These are phyloP conservation scores for Cetoscarus ocellatus DNA, from an alignment of 2,797 vertebrate genomes.

Conservation along the genomic window DNA sequence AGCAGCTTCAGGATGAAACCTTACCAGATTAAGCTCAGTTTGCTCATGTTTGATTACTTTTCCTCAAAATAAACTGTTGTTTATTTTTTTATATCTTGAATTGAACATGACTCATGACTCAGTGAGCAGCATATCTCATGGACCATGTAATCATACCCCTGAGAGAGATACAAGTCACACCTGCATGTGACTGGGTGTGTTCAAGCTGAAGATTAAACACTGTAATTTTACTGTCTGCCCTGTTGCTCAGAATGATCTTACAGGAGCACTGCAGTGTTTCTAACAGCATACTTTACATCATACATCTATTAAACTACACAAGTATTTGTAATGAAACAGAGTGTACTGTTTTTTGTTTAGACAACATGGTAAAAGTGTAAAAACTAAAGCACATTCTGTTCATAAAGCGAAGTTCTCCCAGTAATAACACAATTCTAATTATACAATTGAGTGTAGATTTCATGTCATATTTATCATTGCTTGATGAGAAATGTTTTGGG, in stretches of 20 bases:
- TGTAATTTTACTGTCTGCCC: neutral
- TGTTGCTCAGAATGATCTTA: neutral
- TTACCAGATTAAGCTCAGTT: too few species aligned
- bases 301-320: neutral
- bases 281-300: neutral
- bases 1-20: too few species aligned
- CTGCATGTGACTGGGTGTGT: conserved; percentile 55
- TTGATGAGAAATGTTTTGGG: neutral
- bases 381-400: too few species aligned
- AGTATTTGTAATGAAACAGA: too few species aligned
- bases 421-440: too few species aligned
- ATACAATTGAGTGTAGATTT: neutral
- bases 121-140: neutral
- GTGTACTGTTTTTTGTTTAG: too few species aligned
- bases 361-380: too few species aligned
- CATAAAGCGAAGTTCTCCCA: too few species aligned
- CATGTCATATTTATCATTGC: neutral
- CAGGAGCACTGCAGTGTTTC: neutral
- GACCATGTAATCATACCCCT: neutral
- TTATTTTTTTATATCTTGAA: too few species aligned
- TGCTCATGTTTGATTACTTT: too few species aligned
- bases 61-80: too few species aligned
- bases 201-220: neutral
- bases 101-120: neutral
- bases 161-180: conserved; percentile 15